A percentile compares a stretch with the other conserved stretches of the same genome.
phyloP scores from a whole-genome alignment of 1,140 invertebrate genomes.

The Camponotus floridanus region DNA sequence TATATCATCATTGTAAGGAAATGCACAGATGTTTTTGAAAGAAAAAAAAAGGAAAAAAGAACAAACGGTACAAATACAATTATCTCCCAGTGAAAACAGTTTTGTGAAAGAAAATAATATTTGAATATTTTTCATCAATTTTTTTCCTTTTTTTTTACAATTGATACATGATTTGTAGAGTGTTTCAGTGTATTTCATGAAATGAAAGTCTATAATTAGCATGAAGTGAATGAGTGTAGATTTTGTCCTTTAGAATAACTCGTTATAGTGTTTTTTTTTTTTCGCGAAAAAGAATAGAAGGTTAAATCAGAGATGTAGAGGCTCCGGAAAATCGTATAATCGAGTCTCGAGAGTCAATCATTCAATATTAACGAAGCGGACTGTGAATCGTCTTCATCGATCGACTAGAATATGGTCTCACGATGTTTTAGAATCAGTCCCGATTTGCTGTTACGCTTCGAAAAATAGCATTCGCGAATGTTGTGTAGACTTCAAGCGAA shows the following conservation, averaged over 20 bases:
- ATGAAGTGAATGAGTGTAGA: background rate
- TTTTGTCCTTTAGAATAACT: conserved; percentile 7
- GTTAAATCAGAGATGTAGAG: conserved; percentile 26
- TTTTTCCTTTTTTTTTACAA: background rate
- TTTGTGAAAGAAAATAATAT: conserved; percentile 1
- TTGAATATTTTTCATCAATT: background rate
- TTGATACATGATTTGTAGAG: background rate
- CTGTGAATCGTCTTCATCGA: conserved; percentile 15
- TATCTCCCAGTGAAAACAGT: background rate
- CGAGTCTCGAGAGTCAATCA: conserved; percentile 18
- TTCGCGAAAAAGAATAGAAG: background rate
- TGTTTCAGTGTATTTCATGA: background rate
- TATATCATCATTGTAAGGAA: background rate
- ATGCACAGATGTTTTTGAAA: background rate
- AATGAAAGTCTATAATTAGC: background rate
- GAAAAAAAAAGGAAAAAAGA: background rate
- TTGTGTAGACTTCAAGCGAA: conserved; percentile 4
- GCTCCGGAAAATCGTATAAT: background rate
- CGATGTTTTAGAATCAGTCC: conserved; percentile 44
- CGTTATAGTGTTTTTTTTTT: background rate
- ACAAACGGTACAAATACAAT: background rate
- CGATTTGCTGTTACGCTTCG: conserved; percentile 13
- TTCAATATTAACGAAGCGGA: conserved; percentile 4
- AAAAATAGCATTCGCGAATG: conserved; percentile 29
- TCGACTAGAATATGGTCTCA: conserved; percentile 22